Percentiles rank a stretch among this genome's conserved stretches.
Evolutionary conservation across 2,797 vertebrate species (phyloP).

Genomic region (Tympanoctomys barrerae): DNA sequence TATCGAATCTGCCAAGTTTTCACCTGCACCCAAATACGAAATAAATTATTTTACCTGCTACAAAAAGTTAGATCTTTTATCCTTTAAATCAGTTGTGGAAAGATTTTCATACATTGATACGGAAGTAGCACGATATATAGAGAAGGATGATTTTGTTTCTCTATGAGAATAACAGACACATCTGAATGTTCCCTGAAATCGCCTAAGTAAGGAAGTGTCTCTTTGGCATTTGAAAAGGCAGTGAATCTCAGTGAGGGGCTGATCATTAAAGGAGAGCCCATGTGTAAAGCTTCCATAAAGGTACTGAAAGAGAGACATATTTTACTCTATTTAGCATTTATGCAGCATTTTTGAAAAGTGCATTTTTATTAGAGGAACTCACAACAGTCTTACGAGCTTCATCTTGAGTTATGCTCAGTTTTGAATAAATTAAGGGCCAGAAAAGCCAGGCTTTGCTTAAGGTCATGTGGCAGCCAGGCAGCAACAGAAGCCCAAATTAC

Average conservation of each 20-base stretch:
- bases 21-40: neutral
- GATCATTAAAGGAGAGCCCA: slow-evolving; percentile 39
- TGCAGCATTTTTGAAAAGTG: slow-evolving; percentile 68
- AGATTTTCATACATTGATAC: neutral
- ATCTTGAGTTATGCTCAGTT: neutral
- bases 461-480: neutral
- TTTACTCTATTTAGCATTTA: slow-evolving; percentile 73
- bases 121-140: neutral
- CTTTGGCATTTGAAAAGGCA: slow-evolving; percentile 57
- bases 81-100: slow-evolving; percentile 30
- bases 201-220: neutral
- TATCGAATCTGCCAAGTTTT: neutral
- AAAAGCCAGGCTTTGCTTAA: neutral
- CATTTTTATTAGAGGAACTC: slow-evolving; percentile 62
- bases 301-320: neutral
- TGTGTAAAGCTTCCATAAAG: neutral
- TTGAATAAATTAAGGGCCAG: slow-evolving; percentile 28
- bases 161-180: neutral
- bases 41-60: neutral
- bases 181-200: neutral
- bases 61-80: neutral
- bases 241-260: neutral
- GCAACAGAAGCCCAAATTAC: slow-evolving; percentile 19
- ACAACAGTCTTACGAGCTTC: neutral
- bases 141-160: slow-evolving; percentile 24